Conservation (phyloP, 2,888 invertebrate species). For the Perizoma flavofasciatum region DNA sequence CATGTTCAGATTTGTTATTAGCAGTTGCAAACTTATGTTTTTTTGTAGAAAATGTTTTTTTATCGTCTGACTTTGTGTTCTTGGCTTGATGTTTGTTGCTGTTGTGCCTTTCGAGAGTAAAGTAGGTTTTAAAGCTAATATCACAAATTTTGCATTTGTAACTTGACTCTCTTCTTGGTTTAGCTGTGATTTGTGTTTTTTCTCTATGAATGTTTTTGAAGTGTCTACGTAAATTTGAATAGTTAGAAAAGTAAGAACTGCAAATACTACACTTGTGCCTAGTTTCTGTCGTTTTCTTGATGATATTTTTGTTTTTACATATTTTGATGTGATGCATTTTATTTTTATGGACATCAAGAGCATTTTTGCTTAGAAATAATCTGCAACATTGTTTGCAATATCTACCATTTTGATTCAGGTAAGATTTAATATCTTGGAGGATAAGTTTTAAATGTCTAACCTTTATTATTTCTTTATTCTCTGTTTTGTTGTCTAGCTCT, state of each 20-base stretch:
- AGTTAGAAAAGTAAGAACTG: constrained; percentile 33
- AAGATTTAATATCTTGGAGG: constrained; percentile 51
- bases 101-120: constrained; percentile 8
- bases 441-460: constrained; percentile 40
- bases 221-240: constrained; percentile 45
- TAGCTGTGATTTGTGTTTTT: constrained; percentile 3
- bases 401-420: constrained; percentile 51
- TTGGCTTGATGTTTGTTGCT: constrained; percentile 4
- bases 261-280: constrained; percentile 39
- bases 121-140: constrained; percentile 5
- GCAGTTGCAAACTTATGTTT: background rate
- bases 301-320: constrained; percentile 8
- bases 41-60: background rate
- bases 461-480: background rate
- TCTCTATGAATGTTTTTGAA: constrained; percentile 40
- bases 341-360: constrained; percentile 43
- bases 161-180: constrained; percentile 1
- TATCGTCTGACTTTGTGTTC: background rate
- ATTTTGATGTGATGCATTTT: constrained; percentile 32
- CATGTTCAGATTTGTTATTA: background rate
- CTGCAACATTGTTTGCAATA: constrained; percentile 63
- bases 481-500: background rate
- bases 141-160: constrained; percentile 14
- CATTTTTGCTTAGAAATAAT: constrained; percentile 52
- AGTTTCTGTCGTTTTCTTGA: background rate